A percentile compares a stretch with the other conserved stretches of the same genome.
These are phyloP conservation scores for Hyposoter didymator DNA, from an alignment of 2,888 invertebrate genomes.

Conservation along the genomic window DNA sequence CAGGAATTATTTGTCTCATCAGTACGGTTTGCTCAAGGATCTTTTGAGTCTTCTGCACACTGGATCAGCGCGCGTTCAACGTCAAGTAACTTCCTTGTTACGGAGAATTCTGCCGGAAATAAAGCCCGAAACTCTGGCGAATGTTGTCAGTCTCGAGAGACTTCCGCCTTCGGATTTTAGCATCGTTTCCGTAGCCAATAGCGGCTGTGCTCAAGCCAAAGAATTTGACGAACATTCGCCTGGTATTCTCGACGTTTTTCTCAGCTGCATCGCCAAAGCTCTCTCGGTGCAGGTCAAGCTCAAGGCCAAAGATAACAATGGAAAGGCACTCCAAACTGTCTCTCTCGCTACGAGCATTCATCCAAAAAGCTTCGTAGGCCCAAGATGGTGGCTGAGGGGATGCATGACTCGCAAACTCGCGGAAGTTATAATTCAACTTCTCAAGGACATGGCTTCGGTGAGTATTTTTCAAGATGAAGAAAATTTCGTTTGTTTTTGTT, in stretches of 20 bases:
- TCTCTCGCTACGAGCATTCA: constrained; percentile 87
- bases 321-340: constrained; percentile 85
- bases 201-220: constrained; percentile 83
- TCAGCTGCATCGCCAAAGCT: constrained; percentile 96
- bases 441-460: constrained; percentile 97
- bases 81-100: constrained; percentile 95
- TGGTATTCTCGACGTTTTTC: constrained; percentile 94
- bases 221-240: constrained; percentile 86
- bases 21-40: constrained; percentile 93
- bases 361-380: constrained; percentile 86
- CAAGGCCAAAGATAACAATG: constrained; percentile 87
- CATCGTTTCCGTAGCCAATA: constrained; percentile 87
- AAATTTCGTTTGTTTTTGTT: constrained; percentile 78
- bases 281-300: constrained; percentile 95
- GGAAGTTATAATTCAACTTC: constrained; percentile 93
- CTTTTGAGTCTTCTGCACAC: constrained; percentile 95
- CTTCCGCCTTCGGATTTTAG: constrained; percentile 92
- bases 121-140: constrained; percentile 92
- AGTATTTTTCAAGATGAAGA: constrained; percentile 76
- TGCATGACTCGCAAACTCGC: constrained; percentile 93
- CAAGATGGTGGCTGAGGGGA: constrained; percentile 94
- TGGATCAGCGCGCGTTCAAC: constrained; percentile 96
- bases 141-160: constrained; percentile 89
- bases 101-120: constrained; percentile 96
- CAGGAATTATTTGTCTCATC: constrained; percentile 94